Evolutionary conservation across 2,797 vertebrate species (phyloP), one percentile per base, ranked within the genome.

Genomic region (Poeciliopsis presidionis): DNA sequence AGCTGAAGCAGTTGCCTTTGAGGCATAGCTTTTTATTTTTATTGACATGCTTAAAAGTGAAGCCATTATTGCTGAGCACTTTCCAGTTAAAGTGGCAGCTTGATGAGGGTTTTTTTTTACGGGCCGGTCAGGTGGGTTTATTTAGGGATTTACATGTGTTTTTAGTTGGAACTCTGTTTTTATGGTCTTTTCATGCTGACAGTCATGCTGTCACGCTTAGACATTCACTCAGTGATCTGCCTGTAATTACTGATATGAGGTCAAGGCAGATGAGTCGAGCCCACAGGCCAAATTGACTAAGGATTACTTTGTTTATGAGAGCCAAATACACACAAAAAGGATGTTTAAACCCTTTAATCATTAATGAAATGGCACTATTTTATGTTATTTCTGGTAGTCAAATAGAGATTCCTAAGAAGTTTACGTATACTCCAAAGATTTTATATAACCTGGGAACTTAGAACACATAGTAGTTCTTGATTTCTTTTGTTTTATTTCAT

Each of bases 161-260:
- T 85, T 88, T 80, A 70, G 76, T 81, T 88, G 76, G 74, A 36
- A 53, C 36, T 78, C 80, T 72, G 57, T 86, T 90, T 89, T 85
- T 75, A 76, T 72, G 86, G 85, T 20, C 25, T 86, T 86, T 46
- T 77, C 25, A 20, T 88, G 85, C 75, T 81, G 78, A 33, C 71
- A 70, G 45, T 73, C 74, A 22, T 20, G 28, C 41, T 39, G 41
- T 74, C 74, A 28, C 25, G 36, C 73, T 51, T 73, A 70, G 76
- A 80, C 74, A 74, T 57, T 47, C 43, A 57, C 63, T 75, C 63
- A 20, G 80, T 72, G 86, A 78, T 91, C 84, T 83, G 81, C 13
- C 57, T 4, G 6, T 92, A 93, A 91, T 91, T 84, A 88, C 78
- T 84, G 84, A 87, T 91, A 92, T 94, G 83, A 93, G 91, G 83